phyloP scores from a whole-genome alignment of 2,113 vertebrate species.

The Deroptyus accipitrinus region DNA sequence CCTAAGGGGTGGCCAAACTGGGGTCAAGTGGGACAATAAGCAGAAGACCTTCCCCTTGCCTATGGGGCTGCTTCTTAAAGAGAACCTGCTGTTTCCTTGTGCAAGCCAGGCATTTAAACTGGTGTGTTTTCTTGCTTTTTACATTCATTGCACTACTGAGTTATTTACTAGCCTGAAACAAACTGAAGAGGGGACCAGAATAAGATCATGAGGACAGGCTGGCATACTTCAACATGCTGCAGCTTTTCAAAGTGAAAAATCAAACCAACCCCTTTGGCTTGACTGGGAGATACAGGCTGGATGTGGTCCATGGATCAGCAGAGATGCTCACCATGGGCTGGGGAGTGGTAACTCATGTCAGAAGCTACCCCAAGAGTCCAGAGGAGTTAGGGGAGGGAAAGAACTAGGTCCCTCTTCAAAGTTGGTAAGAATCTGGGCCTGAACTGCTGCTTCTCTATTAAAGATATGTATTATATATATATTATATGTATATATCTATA shows the following conservation, averaged over 20 bases:
- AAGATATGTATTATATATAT: neutral
- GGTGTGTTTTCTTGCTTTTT: neutral
- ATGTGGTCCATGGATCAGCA: neutral
- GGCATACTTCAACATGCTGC: neutral
- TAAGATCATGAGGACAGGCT: neutral
- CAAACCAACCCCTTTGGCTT: neutral
- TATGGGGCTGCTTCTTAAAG: neutral
- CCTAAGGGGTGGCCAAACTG: accelerated
- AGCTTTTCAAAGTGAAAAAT: neutral
- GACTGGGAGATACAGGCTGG: neutral
- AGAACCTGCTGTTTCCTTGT: neutral
- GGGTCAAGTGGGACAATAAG: neutral
- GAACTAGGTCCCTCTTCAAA: neutral
- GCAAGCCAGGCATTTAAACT: neutral
- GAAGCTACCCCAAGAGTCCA: neutral
- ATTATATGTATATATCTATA: neutral
- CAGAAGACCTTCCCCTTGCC: neutral
- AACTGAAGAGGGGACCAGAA: neutral
- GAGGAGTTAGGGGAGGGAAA: neutral
- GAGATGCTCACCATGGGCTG: neutral
- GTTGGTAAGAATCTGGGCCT: neutral
- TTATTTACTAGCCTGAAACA: neutral
- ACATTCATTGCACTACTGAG: neutral
- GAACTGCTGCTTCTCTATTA: neutral
- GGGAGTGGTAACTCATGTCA: neutral